Conservation (phyloP, 2,888 invertebrate species). For the Ennomos fuscantarius region DNA sequence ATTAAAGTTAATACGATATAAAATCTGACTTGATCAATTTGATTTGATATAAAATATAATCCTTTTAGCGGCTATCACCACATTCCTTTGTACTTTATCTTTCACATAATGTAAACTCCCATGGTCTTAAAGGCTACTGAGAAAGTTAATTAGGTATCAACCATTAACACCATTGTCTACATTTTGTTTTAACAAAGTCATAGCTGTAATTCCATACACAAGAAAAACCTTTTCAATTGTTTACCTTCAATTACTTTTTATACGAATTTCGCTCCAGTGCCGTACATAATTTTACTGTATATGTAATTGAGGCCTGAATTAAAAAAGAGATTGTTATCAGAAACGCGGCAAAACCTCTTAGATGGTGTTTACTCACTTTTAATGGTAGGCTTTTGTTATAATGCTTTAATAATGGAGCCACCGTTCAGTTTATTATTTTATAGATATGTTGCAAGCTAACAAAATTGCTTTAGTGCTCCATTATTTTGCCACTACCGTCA, state of each 20-base stretch:
- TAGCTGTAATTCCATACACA: conserved; percentile 9
- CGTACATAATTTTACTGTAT: conserved; percentile 43
- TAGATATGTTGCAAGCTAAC: conserved; percentile 55
- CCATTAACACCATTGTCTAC: conserved; percentile 20
- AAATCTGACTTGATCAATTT: too few species aligned
- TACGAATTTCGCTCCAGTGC: conserved; percentile 16
- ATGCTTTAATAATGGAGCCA: conserved; percentile 65
- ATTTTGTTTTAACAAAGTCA: conserved; percentile 12
- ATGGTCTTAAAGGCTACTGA: conserved; percentile 3
- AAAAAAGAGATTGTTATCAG: conserved; percentile 55
- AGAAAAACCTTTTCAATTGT: conserved; percentile 26
- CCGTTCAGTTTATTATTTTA: conserved; percentile 63
- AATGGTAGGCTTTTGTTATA: conserved; percentile 69
- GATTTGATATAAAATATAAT: too few species aligned
- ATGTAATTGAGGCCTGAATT: conserved; percentile 55
- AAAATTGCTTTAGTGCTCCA: conserved; percentile 55
- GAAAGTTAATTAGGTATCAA: neutral
- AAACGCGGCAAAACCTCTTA: conserved; percentile 55
- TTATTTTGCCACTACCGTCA: conserved; percentile 49
- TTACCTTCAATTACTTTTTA: conserved; percentile 7
- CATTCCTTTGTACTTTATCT: neutral
- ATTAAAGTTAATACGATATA: too few species aligned
- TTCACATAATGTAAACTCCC: conserved; percentile 4
- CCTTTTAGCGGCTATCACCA: too few species aligned
- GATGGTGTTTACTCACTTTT: conserved; percentile 71